Evolutionary conservation across 2,888 invertebrate genomes (phyloP).

Genomic region (Altica lythri): DNA sequence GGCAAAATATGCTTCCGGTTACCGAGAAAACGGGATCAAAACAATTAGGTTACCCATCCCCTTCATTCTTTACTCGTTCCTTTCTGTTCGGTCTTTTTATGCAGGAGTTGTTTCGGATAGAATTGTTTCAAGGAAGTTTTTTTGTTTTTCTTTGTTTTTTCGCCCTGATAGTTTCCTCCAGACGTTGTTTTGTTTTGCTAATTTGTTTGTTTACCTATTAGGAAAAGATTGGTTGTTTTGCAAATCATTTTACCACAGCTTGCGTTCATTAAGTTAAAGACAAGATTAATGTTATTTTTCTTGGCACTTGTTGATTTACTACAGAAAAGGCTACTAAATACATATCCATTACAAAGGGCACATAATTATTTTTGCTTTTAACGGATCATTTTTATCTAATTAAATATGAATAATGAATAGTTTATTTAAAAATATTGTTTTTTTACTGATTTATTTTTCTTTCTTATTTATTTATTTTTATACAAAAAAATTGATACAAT

Average conservation of each 20-base stretch:
- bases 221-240: conserved; percentile 8
- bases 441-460: too few species aligned
- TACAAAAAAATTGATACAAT: too few species aligned
- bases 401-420: too few species aligned
- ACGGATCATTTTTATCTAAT: too few species aligned
- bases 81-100: conserved; percentile 16
- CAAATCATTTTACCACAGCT: conserved; percentile 8
- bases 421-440: too few species aligned
- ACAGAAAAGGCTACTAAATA: not conserved
- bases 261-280: not conserved
- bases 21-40: conserved; percentile 37
- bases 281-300: not conserved
- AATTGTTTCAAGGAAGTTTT: conserved; percentile 23
- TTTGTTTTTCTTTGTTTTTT: conserved; percentile 22
- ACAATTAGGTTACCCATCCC: conserved; percentile 32
- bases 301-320: not conserved
- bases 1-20: conserved; percentile 41
- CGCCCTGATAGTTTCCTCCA: conserved; percentile 16
- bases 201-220: conserved; percentile 26
- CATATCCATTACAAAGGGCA: too few species aligned
- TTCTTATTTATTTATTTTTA: too few species aligned
- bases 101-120: conserved; percentile 19
- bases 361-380: too few species aligned
- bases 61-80: conserved; percentile 13
- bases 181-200: conserved; percentile 24